A percentile compares a stretch with the other conserved stretches of the same genome.
phyloP scores from a whole-genome alignment of 2,797 vertebrate species.

The Scolopax bukidnonensis region DNA sequence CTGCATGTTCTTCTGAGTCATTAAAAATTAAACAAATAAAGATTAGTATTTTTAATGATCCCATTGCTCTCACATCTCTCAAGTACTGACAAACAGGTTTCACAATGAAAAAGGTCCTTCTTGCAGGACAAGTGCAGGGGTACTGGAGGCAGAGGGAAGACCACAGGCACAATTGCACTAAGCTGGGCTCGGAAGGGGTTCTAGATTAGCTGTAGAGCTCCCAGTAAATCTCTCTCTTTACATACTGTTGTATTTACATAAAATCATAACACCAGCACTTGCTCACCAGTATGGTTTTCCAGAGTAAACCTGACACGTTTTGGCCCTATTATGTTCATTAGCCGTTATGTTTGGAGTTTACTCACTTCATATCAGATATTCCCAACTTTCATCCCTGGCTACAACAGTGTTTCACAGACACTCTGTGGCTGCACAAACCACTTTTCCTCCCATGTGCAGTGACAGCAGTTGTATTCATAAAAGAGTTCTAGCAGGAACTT shows the following conservation, averaged over 20 bases:
- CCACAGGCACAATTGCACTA: neutral
- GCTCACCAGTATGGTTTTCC: neutral
- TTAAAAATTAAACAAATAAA: neutral
- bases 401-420: neutral
- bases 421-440: slow-evolving; percentile 47
- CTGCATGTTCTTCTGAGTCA: neutral
- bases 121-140: neutral
- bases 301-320: neutral
- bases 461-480: slow-evolving; percentile 62
- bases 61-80: neutral
- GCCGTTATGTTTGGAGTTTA: neutral
- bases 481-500: slow-evolving; percentile 48
- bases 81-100: neutral
- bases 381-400: neutral
- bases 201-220: neutral
- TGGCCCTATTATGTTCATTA: neutral
- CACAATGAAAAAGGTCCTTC: neutral
- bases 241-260: neutral
- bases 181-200: neutral
- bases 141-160: neutral
- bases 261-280: neutral
- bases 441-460: slow-evolving; percentile 53
- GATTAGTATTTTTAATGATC: neutral
- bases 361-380: neutral
- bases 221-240: neutral